Evolutionary conservation across 2,113 vertebrate genomes (phyloP).

Genomic region (Tragelaphus imberbis): DNA sequence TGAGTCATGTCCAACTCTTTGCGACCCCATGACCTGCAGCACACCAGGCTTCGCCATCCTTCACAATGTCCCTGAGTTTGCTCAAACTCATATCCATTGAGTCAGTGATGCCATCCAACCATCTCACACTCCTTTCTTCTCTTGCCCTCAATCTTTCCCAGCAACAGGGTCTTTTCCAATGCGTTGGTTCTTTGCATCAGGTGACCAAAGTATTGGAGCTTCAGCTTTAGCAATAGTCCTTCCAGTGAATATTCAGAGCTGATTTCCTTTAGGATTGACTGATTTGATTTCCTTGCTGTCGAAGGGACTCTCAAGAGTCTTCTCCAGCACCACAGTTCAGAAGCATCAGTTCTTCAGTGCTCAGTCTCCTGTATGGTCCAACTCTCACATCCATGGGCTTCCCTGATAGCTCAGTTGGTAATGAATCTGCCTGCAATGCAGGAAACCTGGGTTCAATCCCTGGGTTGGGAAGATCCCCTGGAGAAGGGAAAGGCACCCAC

Average conservation of each 20-base stretch:
- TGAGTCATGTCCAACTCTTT: neutral
- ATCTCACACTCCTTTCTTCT: neutral
- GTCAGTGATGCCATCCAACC: neutral
- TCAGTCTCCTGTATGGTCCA: neutral
- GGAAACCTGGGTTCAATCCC: neutral
- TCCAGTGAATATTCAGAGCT: neutral
- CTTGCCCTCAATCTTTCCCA: neutral
- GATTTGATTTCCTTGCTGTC: neutral
- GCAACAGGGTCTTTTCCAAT: neutral
- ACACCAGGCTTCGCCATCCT: neutral
- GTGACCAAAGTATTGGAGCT: neutral
- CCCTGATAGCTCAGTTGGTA: neutral
- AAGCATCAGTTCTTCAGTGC: neutral
- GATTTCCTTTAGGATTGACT: neutral
- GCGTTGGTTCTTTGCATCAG: neutral
- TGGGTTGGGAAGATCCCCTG: neutral
- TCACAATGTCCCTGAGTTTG: neutral
- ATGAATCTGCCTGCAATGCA: neutral
- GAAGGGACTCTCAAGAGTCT: neutral
- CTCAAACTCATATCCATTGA: neutral
- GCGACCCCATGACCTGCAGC: neutral
- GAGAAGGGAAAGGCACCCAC: neutral
- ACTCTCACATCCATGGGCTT: neutral
- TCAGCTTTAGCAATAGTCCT: neutral
- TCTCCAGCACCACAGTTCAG: neutral